Evolutionary conservation across 2,888 invertebrate species (phyloP), one percentile per base, ranked within the genome.

Genomic region (Acheta domesticus): DNA sequence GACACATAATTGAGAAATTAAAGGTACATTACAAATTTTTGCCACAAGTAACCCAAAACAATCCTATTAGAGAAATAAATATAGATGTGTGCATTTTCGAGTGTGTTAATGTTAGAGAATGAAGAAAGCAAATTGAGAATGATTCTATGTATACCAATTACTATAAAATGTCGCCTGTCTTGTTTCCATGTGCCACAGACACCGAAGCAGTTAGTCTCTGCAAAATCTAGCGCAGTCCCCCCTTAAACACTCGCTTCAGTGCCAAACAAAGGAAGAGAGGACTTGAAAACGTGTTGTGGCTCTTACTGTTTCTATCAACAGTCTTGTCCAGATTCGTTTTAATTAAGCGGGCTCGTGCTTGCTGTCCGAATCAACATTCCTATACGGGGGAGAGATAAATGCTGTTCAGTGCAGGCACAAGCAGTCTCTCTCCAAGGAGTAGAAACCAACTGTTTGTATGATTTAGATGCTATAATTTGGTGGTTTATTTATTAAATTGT

Each of bases 311-410:
- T 76, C 48, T 77, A 76, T 78, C 79, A 79, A 76, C 76, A 76
- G 76, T 62, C 77, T 48, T 77, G 78, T 80, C 75, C 80, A 49
- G 77, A 48, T 48, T 78, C 79, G 75, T 76, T 76, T 77, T 80
- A 74, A 78, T 78, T 80, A 82, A 82, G 81, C 78, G 80, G 82
- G 81, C 79, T 80, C 80, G 78, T 75, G 78, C 81, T 80, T 81
- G 78, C 79, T 80, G 80, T 80, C 81, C 80, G 80, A 78, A 80
- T 80, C 81, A 79, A 80, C 78, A 80, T 62, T 81, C 82, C 82
- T 82, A 81, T 77, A 81, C 78, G 79, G 77, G 76, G 78, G 80
- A 78, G 78, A 80, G 79, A 77, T 79, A 78, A n/a, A 49, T 62
- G 62, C 62, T 62, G 62, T 62, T 62, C 62, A 62, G 62, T 62